Conservation (phyloP, 2,113 vertebrate species). For the Catharus fuscescens region DNA sequence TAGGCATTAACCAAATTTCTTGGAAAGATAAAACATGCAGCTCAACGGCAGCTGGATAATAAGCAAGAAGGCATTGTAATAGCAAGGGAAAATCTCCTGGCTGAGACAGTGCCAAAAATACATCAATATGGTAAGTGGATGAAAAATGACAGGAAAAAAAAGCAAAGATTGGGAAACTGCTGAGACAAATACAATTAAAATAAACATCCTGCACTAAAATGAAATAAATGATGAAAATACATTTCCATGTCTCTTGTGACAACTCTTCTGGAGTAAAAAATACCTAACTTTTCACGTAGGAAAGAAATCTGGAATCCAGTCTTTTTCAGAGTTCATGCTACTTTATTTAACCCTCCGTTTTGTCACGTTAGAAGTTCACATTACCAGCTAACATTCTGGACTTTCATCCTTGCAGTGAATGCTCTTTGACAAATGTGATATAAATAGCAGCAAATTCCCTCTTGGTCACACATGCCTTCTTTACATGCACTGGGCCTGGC, state of each 20-base stretch:
- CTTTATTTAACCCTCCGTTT: not conserved
- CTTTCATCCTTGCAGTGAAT: not conserved
- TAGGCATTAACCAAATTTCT: not conserved
- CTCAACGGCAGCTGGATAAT: not conserved
- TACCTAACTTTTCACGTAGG: not conserved
- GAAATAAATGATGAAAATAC: not conserved
- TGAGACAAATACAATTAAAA: not conserved
- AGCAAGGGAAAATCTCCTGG: not conserved
- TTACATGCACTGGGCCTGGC: not conserved
- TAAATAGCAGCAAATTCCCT: not conserved
- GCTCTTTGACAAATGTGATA: not conserved
- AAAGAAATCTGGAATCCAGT: not conserved
- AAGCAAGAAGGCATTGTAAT: not conserved
- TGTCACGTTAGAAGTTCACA: not conserved
- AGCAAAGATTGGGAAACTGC: not conserved
- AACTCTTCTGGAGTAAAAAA: not conserved
- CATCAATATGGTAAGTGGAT: not conserved
- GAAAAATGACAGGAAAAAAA: not conserved
- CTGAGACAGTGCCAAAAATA: not conserved
- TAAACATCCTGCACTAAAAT: not conserved
- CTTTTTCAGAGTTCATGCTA: not conserved
- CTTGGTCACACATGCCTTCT: not conserved
- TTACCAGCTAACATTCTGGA: not conserved
- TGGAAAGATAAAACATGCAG: not conserved
- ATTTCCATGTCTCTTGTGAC: not conserved